These are phyloP conservation scores for Uromys caudimaculatus DNA, from an alignment of 2,797 vertebrate species.

Conservation along the genomic window DNA sequence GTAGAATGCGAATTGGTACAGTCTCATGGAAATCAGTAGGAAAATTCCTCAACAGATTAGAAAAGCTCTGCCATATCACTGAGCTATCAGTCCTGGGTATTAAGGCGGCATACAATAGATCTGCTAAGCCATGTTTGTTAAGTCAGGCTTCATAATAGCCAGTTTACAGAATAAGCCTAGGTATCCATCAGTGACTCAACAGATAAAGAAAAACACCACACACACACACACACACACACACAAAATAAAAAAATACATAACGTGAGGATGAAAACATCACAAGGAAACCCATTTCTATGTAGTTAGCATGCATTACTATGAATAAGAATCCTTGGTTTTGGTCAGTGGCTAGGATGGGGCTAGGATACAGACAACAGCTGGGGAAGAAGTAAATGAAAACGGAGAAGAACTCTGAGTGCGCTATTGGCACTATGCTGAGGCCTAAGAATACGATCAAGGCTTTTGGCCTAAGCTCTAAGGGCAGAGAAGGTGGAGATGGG, in stretches of 20 bases:
- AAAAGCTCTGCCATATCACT: neutral
- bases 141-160: neutral
- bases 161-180: neutral
- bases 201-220: neutral
- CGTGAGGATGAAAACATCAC: neutral
- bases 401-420: neutral
- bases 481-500: neutral
- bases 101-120: neutral
- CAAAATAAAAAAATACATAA: neutral
- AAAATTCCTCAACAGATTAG: neutral
- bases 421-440: neutral
- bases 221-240: neutral
- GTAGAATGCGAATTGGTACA: neutral
- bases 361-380: neutral
- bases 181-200: neutral
- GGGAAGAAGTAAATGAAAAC: conserved; percentile 19
- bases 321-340: neutral
- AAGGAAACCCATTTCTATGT: neutral
- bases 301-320: neutral
- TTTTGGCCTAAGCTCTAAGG: neutral
- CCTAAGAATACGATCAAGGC: neutral
- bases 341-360: neutral
- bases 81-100: neutral
- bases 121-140: too few relatives aligned
- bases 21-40: neutral